Conservation (phyloP, 2,113 vertebrate species). For the Chaenocephalus aceratus region DNA sequence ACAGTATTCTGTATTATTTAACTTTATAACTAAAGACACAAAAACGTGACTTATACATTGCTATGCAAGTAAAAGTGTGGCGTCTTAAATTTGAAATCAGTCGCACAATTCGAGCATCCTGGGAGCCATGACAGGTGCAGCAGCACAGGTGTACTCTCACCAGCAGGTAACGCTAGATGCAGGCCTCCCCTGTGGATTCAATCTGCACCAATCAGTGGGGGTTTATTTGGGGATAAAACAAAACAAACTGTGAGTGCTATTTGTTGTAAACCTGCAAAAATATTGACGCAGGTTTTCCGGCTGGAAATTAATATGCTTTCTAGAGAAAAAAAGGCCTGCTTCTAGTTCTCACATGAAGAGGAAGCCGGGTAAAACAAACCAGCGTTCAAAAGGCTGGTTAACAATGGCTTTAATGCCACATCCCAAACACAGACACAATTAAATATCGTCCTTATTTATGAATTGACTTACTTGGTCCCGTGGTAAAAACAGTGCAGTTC, state of each 20-base stretch:
- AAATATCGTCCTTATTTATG: not conserved
- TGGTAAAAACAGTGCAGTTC: conserved; percentile 44
- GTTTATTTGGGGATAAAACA: not conserved
- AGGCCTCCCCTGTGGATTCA: not conserved
- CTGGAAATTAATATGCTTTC: conserved; percentile 2
- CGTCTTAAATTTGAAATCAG: not conserved
- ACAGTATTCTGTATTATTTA: not conserved
- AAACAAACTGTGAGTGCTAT: fast-evolving
- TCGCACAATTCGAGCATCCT: not conserved
- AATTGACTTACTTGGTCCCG: conserved; percentile 69
- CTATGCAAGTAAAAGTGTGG: not conserved
- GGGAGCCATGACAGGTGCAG: conserved; percentile 60
- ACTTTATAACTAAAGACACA: not conserved
- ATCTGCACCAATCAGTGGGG: not conserved
- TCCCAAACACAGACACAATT: not conserved
- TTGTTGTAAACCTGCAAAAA: not conserved
- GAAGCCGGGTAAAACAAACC: conserved; percentile 15
- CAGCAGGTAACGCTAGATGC: not conserved
- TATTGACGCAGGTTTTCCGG: not conserved
- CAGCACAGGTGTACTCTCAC: conserved; percentile 59
- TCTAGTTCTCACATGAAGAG: conserved; percentile 22
- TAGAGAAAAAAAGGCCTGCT: conserved; percentile 34
- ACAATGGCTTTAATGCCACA: not conserved
- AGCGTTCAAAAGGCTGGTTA: not conserved
- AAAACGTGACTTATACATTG: not conserved